Percentiles rank a stretch among this genome's conserved stretches.
phyloP scores from a whole-genome alignment of 2,797 vertebrate genomes.

The Channallabes apus region DNA sequence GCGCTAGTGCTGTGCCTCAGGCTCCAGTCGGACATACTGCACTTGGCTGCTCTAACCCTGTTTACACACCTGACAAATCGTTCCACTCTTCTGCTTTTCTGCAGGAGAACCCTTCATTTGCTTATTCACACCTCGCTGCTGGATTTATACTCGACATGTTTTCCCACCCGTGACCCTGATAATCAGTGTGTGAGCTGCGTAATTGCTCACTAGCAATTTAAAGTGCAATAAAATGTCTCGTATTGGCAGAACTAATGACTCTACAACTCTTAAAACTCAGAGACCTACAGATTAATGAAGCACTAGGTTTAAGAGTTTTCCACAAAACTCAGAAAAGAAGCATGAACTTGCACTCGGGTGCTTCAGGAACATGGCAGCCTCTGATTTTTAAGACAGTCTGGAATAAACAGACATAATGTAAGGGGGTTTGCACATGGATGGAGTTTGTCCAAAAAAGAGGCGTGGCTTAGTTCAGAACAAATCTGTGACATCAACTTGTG shows the following conservation, averaged over 20 bases:
- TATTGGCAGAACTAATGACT: constrained; percentile 3
- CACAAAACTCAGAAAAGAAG: background rate
- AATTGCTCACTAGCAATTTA: constrained; percentile 14
- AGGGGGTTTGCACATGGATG: background rate
- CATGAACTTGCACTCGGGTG: background rate
- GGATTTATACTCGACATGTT: background rate
- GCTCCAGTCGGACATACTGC: background rate
- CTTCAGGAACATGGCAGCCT: background rate
- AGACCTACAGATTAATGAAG: constrained; percentile 12
- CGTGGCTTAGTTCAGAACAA: background rate
- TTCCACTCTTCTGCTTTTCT: background rate
- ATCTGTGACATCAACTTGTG: too few species aligned
- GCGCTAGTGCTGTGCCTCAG: background rate
- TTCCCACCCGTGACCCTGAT: background rate
- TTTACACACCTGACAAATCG: background rate
- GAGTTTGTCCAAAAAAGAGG: background rate
- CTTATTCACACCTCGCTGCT: constrained; percentile 8
- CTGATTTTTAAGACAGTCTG: background rate
- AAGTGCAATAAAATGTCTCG: constrained; percentile 17
- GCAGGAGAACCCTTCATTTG: background rate
- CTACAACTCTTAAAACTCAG: background rate
- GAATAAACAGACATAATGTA: too few species aligned
- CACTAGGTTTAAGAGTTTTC: background rate
- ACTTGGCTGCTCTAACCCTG: background rate
- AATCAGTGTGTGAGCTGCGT: constrained; percentile 28